Evolutionary conservation across 2,888 invertebrate genomes (phyloP).

Genomic region (Tenthredo mesomela): DNA sequence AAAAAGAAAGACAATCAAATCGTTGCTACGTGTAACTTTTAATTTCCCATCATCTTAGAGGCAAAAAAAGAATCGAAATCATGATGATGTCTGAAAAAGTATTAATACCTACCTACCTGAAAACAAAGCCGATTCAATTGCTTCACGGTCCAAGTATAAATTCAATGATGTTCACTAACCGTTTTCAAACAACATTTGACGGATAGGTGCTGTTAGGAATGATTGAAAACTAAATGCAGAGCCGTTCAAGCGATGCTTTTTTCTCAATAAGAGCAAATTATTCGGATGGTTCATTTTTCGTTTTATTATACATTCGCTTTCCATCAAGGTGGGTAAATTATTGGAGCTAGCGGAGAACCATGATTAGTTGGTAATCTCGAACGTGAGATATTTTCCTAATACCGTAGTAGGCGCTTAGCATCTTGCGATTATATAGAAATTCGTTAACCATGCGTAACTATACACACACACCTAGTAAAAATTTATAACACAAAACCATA

Average conservation of each 20-base stretch:
- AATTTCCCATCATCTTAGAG: constrained; percentile 25
- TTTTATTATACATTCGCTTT: neutral
- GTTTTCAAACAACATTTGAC: constrained; percentile 5
- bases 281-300: neutral
- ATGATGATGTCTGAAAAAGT: neutral
- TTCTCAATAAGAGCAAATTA: neutral
- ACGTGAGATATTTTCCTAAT: neutral
- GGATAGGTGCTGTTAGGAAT: neutral
- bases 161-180: constrained; percentile 6
- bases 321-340: neutral
- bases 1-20: constrained; percentile 28
- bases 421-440: neutral
- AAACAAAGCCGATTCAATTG: constrained; percentile 25
- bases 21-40: constrained; percentile 21
- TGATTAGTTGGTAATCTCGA: neutral
- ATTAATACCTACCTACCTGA: neutral
- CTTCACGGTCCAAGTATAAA: constrained; percentile 15
- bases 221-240: neutral
- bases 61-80: neutral
- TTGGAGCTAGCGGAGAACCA: neutral
- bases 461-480: neutral
- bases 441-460: constrained; percentile 26
- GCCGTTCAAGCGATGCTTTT: neutral
- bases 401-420: neutral
- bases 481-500: constrained; percentile 2